Base-by-base conservation (phyloP, 2,888 invertebrate genomes). In the Idaea dimidiata region DNA sequence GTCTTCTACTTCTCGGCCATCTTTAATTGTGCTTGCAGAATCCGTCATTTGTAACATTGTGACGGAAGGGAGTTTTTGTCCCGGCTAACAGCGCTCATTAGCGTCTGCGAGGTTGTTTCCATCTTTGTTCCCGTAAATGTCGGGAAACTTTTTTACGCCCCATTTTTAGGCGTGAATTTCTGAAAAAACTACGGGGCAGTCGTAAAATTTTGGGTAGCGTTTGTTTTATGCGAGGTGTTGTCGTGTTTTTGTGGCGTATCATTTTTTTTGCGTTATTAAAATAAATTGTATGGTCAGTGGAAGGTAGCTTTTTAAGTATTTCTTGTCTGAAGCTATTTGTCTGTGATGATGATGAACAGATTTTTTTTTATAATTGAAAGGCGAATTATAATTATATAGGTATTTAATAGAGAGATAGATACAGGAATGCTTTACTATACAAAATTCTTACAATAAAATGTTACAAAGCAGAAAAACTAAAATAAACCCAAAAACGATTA, bases 21-120 rank as follows among this genome's bases (percentile, higher is more conserved):
- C 60, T 58, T 64, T 70, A 64, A 67, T 62, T 60, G 63, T 62
- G 53, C 60, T 31, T 60, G 66, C 69, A 67, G 64, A 65, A 24
- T 69, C 66, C 67, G 70, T 69, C 72, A 70, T 68, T 67, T 63
- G 64, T 64, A 62, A 62, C 61, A 59, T 61, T 61, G 63, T 68
- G 67, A 69, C 63, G 64, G 66, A 56, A 65, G 60, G 65, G 64
- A 67, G 64, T 70, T 72, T 80, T 80, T 80, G 75, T 75, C 60
- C 17, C 56, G 62, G 66, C 63, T 74, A 79, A 75, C 76, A 75
- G 69, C 69, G 61, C 80, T 81, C 81, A 81, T 82, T 82, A 82
- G 80, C 67, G 76, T 69, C 65, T 66, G 66, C 64, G 72, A 70
- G 67, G 69, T 66, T 70, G 70, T 70, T 71, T 70, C 73, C 69